Conservation (phyloP, 2,888 invertebrate genomes). For the Lasioglossum malachurum region DNA sequence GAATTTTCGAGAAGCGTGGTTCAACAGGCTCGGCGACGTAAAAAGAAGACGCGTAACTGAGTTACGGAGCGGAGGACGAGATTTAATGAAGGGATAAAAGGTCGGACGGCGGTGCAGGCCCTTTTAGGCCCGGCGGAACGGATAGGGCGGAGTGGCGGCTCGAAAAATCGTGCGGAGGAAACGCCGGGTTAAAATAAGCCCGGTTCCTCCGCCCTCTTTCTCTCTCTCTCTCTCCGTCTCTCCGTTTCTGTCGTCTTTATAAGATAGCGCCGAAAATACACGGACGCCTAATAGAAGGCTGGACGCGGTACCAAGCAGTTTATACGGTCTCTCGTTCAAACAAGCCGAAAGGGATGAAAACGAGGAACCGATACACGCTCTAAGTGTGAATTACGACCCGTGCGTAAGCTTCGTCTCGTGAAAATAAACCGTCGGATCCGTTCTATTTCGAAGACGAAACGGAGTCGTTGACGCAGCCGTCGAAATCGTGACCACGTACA, state of each 20-base stretch:
- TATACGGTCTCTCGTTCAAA: constrained; percentile 40
- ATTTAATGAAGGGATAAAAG: constrained; percentile 59
- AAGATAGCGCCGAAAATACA: constrained; percentile 63
- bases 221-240: constrained; percentile 23
- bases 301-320: constrained; percentile 29
- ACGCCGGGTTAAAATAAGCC: constrained; percentile 67
- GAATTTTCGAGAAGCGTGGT: background rate
- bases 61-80: constrained; percentile 36
- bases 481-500: background rate
- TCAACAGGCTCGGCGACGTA: background rate
- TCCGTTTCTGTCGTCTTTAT: constrained; percentile 33
- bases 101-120: constrained; percentile 27
- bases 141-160: constrained; percentile 10
- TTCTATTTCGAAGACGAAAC: constrained; percentile 15
- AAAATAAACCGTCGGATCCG: constrained; percentile 31
- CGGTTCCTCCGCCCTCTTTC: constrained; percentile 2
- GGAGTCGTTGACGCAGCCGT: background rate
- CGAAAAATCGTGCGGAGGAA: constrained; percentile 65
- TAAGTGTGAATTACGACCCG: constrained; percentile 36
- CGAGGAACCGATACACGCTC: constrained; percentile 32
- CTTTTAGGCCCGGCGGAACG: constrained; percentile 46
- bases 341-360: constrained; percentile 39
- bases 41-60: constrained; percentile 29
- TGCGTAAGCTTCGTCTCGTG: background rate
- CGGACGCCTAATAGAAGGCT: constrained; percentile 50